phyloP scores from a whole-genome alignment of 2,888 invertebrate species.

The Cheilosia vulpina region DNA sequence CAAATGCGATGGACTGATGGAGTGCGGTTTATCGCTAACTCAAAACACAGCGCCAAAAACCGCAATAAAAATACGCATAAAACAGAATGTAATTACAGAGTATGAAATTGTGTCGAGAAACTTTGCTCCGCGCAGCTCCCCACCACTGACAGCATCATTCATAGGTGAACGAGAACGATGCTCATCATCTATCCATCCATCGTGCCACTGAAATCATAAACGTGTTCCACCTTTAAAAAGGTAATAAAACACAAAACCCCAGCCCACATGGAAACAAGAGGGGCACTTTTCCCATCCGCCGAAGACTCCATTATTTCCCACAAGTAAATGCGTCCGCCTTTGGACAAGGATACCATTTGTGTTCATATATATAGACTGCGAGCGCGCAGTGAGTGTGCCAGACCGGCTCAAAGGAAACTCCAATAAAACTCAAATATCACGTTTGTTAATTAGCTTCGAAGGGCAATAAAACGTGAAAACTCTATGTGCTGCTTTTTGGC shows the following conservation, averaged over 20 bases:
- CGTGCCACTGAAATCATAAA: slow-evolving; percentile 70
- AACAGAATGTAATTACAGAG: slow-evolving; percentile 68
- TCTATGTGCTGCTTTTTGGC: slow-evolving; percentile 18
- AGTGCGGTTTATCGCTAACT: slow-evolving; percentile 50
- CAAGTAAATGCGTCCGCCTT: slow-evolving; percentile 30
- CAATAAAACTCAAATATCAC: slow-evolving; percentile 75
- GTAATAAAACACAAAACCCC: slow-evolving; percentile 65
- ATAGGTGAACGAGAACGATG: slow-evolving; percentile 57
- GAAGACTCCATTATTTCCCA: slow-evolving; percentile 12
- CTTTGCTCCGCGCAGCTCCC: slow-evolving; percentile 8
- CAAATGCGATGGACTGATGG: slow-evolving; percentile 52
- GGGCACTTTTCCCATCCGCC: slow-evolving; percentile 43
- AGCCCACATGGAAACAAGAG: slow-evolving; percentile 29
- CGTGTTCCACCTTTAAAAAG: slow-evolving; percentile 70
- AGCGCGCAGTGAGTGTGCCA: slow-evolving; percentile 33
- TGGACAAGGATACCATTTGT: slow-evolving; percentile 31
- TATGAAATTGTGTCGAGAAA: slow-evolving; percentile 64
- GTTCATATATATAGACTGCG: not conserved
- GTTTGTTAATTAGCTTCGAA: slow-evolving; percentile 82
- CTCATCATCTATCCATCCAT: slow-evolving; percentile 64
- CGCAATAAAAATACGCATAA: slow-evolving; percentile 71
- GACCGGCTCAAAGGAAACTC: slow-evolving; percentile 56
- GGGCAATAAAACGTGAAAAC: slow-evolving; percentile 81
- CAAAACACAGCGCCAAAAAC: slow-evolving; percentile 51
- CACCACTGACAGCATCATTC: slow-evolving; percentile 11